Base-by-base conservation (phyloP, 2,888 invertebrate genomes). In the Drosophila meridiana region DNA sequence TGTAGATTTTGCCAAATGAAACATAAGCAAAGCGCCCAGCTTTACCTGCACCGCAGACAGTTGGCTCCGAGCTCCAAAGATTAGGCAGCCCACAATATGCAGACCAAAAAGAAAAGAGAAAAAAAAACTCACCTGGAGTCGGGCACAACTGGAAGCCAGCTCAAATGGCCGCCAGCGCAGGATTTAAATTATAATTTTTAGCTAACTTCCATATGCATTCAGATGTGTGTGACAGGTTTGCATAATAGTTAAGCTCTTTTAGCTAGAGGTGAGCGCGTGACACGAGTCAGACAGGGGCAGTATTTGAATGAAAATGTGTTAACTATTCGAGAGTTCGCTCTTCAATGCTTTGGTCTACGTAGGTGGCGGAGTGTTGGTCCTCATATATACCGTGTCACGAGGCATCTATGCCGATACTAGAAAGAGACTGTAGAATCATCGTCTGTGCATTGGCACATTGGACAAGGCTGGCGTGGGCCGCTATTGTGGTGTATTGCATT, bases 1-100 rank as follows among this genome's bases (percentile, higher is more conserved):
- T 88, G 87, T 87, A 83, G 89, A 83, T 90, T 82, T 89, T 82
- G 75, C 80, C 74, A 90, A 87, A 87, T 87, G 76, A 87, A 90
- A 90, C 76, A 88, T 73, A 83, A 87, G 87, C 87, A 87, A 90
- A 72, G 58, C 63, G 42, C 57, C 20, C 20, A 45, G n/a, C 59
- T 38, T 42, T 50, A 60, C 60, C 59, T 48, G 59, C 60, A 48
- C 48, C 76, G 55, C 78, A 68, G 66, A 76, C 85, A 76, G 79
- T 73, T 79, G 62, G 28, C 52, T 47, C 47, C 73, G 62, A 64
- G 57, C 63, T 56, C 61, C 32, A 63, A 62, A 74, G 67, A 71
- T 74, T 80, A 83, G 13, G 0, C 71, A 69, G 59, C 38, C 38
- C 69, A 47, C 45, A 32, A 3, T 11, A 53, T 6, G 7, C 55